Percentiles rank a stretch among this genome's conserved stretches.
Conservation (phyloP, 1,140 invertebrate species). For the Zaprionus inermis region DNA sequence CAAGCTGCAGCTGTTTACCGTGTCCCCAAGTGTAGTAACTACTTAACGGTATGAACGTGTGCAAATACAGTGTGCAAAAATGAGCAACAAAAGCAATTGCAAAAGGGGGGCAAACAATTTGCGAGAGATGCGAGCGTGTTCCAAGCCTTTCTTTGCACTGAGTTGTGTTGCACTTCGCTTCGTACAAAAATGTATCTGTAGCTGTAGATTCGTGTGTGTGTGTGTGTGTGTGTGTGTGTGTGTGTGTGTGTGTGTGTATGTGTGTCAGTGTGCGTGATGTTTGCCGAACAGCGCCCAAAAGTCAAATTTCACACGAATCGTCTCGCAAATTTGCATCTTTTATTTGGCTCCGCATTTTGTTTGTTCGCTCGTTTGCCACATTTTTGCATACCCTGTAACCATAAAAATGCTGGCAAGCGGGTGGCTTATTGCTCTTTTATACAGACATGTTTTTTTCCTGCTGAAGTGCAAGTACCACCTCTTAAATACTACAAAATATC, state of each 20-base stretch:
- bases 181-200: slow-evolving; percentile 19
- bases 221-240: not conserved
- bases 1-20: not conserved
- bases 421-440: not conserved
- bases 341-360: slow-evolving; percentile 56
- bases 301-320: slow-evolving; percentile 59
- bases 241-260: not conserved
- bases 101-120: not conserved
- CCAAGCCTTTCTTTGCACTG: slow-evolving; percentile 71
- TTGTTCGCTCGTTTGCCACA: slow-evolving; percentile 59
- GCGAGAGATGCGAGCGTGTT: slow-evolving; percentile 9
- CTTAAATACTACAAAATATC: too few relatives aligned
- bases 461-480: too few relatives aligned
- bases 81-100: not conserved
- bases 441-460: too few relatives aligned
- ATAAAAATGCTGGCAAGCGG: not conserved
- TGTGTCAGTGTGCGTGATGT: slow-evolving; percentile 28
- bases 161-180: slow-evolving; percentile 44
- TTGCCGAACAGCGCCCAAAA: slow-evolving; percentile 39
- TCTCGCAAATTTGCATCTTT: slow-evolving; percentile 67
- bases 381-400: slow-evolving; percentile 21
- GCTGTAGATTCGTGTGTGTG: slow-evolving; percentile 1
- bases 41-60: slow-evolving; percentile 5
- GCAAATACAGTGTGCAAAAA: not conserved
- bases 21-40: slow-evolving; percentile 9